These are phyloP conservation scores for Drosophila ezoana DNA, from an alignment of 2,888 invertebrate genomes.

Conservation along the genomic window DNA sequence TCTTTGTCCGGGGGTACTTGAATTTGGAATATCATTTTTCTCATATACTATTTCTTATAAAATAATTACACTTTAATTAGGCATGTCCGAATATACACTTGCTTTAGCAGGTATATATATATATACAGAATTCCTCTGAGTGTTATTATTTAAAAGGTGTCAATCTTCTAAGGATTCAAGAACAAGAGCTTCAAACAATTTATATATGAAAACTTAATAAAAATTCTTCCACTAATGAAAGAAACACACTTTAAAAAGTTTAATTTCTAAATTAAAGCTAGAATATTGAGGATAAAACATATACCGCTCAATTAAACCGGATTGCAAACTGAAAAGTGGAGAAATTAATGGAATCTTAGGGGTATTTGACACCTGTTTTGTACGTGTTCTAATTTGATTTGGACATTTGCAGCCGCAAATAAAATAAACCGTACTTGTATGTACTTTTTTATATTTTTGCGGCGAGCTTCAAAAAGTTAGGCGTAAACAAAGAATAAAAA, in stretches of 20 bases:
- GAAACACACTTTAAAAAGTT: no score
- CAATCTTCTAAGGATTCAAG: no score
- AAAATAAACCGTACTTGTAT: slow-evolving; percentile 6
- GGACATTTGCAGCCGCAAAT: slow-evolving; percentile 3
- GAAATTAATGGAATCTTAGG: not conserved
- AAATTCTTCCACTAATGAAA: no score
- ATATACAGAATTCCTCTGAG: not conserved
- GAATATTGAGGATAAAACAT: not conserved
- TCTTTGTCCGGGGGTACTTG: no score
- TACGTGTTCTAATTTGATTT: slow-evolving; percentile 44
- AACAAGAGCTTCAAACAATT: no score
- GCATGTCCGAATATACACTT: no score
- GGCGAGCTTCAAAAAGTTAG: slow-evolving; percentile 33
- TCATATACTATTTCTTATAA: no score
- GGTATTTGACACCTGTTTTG: not conserved
- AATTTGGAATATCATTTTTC: no score
- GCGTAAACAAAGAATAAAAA: slow-evolving; percentile 40
- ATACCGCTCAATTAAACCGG: slow-evolving; percentile 1
- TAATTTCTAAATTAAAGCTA: no score
- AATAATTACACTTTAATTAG: not conserved
- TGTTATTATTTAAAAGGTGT: no score
- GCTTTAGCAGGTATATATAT: no score
- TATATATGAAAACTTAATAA: no score
- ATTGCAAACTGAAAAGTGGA: not conserved
- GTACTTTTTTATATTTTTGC: slow-evolving; percentile 10